Evolutionary conservation across 35 echinoderm and acorn worm species (phyloP).

Genomic region (Strongylocentrotus purpuratus): DNA sequence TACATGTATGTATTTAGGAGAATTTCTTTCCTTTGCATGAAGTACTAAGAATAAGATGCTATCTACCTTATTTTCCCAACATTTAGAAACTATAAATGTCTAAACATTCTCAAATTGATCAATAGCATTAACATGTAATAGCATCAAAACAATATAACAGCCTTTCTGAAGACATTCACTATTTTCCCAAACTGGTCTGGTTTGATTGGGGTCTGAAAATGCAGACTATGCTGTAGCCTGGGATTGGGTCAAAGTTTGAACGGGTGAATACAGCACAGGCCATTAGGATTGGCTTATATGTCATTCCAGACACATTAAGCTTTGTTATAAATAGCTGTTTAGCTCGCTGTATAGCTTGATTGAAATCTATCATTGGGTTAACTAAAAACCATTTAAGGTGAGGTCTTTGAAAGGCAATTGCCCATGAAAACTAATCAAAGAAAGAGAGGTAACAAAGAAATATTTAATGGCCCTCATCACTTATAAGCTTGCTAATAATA

Average conservation of each 20-base stretch:
- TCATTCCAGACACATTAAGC: background rate
- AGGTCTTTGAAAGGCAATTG: background rate
- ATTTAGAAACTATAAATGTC: background rate
- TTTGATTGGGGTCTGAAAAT: background rate
- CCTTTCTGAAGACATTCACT: background rate
- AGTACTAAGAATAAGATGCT: background rate
- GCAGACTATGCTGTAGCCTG: background rate
- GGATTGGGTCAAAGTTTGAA: constrained; percentile 16
- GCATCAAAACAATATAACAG: background rate
- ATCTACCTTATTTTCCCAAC: background rate
- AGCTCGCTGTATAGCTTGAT: background rate
- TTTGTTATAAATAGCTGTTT: background rate
- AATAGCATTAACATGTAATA: background rate
- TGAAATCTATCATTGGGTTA: background rate
- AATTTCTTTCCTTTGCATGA: background rate
- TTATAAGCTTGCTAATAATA: background rate
- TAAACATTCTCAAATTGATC: background rate
- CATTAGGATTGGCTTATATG: background rate
- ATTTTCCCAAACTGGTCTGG: background rate
- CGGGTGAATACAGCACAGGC: background rate
- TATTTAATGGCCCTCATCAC: background rate
- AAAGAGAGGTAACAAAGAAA: background rate
- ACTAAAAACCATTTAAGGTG: background rate
- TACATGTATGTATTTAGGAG: background rate
- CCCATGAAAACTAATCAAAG: background rate